These are phyloP conservation scores for Frieseomelitta varia DNA, from an alignment of 1,140 invertebrate species.

Conservation along the genomic window DNA sequence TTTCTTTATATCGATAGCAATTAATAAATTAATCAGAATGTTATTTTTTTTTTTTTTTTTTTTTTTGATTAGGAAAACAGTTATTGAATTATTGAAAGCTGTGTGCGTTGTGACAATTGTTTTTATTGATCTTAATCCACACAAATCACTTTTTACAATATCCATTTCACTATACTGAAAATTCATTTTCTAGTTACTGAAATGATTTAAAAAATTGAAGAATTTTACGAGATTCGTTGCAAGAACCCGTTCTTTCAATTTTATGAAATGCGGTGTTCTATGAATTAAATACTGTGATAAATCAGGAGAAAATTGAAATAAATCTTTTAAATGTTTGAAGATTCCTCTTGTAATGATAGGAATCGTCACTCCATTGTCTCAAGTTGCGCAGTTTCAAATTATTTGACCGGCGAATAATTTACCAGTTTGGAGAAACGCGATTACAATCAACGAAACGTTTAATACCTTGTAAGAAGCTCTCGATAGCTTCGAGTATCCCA, in stretches of 20 bases:
- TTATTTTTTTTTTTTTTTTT: no score
- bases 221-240: not conserved
- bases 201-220: not conserved
- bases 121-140: no score
- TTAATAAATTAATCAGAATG: not conserved
- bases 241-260: not conserved
- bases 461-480: slow-evolving; percentile 21
- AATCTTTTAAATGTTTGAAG: not conserved
- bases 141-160: not conserved
- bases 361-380: not conserved
- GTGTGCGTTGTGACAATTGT: no score
- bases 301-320: not conserved
- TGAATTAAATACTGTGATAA: not conserved
- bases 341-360: not conserved
- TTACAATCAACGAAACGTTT: slow-evolving; percentile 10
- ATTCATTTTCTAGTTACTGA: not conserved
- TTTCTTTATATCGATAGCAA: no score
- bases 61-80: not conserved
- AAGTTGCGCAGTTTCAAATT: not conserved
- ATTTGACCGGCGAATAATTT: not conserved
- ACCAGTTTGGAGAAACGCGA: not conserved
- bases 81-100: not conserved
- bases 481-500: slow-evolving; percentile 8
- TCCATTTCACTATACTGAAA: not conserved
- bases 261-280: not conserved